Evolutionary conservation across 2,888 invertebrate genomes (phyloP).

Genomic region (Scaptomyza cyrtandrae): DNA sequence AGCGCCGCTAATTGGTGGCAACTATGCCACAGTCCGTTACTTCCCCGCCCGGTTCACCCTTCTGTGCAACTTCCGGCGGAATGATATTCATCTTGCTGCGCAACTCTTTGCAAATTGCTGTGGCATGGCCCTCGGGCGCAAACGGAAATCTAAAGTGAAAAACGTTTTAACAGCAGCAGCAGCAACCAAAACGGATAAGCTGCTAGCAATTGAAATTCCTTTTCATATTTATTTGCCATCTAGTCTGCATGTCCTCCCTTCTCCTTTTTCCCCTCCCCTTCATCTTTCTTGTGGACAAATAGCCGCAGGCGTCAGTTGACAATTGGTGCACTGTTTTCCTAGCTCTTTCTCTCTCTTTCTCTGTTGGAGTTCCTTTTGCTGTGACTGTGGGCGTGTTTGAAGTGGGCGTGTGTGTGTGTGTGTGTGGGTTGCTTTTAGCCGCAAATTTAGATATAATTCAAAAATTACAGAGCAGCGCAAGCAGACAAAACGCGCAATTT

Average conservation of each 20-base stretch:
- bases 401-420: slow-evolving; percentile 20
- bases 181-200: slow-evolving; percentile 24
- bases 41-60: background rate
- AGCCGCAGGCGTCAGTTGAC: slow-evolving; percentile 77
- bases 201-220: slow-evolving; percentile 70
- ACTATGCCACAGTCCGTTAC: slow-evolving; percentile 39
- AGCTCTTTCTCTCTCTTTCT: background rate
- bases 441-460: slow-evolving; percentile 76
- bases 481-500: slow-evolving; percentile 56
- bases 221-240: slow-evolving; percentile 42
- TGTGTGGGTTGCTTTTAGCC: slow-evolving; percentile 38
- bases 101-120: slow-evolving; percentile 25
- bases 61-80: slow-evolving; percentile 74
- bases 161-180: slow-evolving; percentile 74
- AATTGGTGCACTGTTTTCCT: slow-evolving; percentile 54
- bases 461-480: slow-evolving; percentile 77
- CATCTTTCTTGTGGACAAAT: slow-evolving; percentile 30
- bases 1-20: slow-evolving; percentile 76
- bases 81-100: slow-evolving; percentile 59
- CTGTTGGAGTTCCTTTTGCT: background rate
- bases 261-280: too few species aligned
- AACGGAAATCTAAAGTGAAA: slow-evolving; percentile 79
- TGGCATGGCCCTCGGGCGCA: slow-evolving; percentile 47
- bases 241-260: slow-evolving; percentile 6
- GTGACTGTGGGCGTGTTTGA: slow-evolving; percentile 9